Evolutionary conservation across 1,140 invertebrate species (phyloP), one percentile per base, ranked within the genome.

Genomic region (Drosophila pruinosa): DNA sequence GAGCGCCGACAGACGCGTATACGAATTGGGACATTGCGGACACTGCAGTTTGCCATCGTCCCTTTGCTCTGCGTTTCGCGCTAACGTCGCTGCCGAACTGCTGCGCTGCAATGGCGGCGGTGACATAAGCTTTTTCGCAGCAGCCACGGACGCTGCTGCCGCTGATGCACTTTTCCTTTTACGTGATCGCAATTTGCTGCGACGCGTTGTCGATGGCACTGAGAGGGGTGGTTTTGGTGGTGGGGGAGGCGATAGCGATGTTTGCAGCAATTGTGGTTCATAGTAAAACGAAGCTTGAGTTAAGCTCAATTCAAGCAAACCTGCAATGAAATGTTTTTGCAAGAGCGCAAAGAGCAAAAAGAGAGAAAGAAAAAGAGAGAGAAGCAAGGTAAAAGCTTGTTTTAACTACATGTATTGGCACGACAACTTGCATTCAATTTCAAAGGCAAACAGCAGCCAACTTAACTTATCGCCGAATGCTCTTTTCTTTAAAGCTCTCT

Each of bases 221-320:
- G n/a, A 4, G 15, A n/a, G 14, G 22, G 75, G n/a, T 26, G 50
- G 6, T 36, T 48, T 58, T 34, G 52, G 38, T 12, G 52, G 19
- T 15, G 31, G 43, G 10, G 52, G 22, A 12, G 31, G 31, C 34
- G 45, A 48, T 12, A 57, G 68, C 38, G 45, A 48, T 50, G 41
- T 43, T 6, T 69, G 52, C 38, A 61, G 36, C 36, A 74, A 59
- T 19, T 15, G 17, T 3, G 63, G 53, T 38, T 86, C 78, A 78
- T 75, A 82, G 78, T 86, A 77, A 81, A 75, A 88, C 34, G 72
- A 24, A n/a, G 54, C 62, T 75, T 86, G 62, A 68, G 74, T 81
- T 63, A 89, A 63, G 68, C 78, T 89, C 59, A 88, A 67, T 41
- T 89, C 82, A 80, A 86, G 82, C 54, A 86, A 78, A 88, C 74